phyloP scores from a whole-genome alignment of 2,113 vertebrate species.

The Malurus elegans region DNA sequence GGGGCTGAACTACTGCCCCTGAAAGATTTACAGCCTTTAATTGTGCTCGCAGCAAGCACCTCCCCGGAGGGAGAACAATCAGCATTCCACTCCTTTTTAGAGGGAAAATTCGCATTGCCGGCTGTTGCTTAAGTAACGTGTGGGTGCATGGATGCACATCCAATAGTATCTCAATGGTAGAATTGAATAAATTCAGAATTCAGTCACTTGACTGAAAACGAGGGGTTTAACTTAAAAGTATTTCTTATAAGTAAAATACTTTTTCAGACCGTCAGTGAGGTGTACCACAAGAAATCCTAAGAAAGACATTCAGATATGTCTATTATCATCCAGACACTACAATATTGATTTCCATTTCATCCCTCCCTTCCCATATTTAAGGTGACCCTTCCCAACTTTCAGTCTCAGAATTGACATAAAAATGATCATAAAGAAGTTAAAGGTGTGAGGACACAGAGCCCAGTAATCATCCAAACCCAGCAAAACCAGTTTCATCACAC shows the following conservation, averaged over 20 bases:
- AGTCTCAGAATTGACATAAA: not conserved
- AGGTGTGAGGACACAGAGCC: not conserved
- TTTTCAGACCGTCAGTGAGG: not conserved
- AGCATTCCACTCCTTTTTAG: not conserved
- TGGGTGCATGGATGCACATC: not conserved
- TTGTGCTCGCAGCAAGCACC: not conserved
- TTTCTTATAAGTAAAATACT: not conserved
- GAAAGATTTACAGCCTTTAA: not conserved
- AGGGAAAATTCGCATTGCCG: not conserved
- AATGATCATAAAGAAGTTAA: not conserved
- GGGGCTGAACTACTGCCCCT: not conserved
- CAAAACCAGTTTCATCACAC: not conserved
- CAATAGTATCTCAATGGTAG: rapidly evolving
- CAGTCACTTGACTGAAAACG: not conserved
- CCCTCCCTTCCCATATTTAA: not conserved
- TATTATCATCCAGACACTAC: not conserved
- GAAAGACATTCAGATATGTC: not conserved
- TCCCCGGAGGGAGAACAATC: not conserved
- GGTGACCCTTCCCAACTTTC: not conserved
- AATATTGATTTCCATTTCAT: not conserved
- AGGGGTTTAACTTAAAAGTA: not conserved
- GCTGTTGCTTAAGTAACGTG: not conserved
- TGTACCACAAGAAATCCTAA: not conserved
- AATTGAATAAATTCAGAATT: not conserved
- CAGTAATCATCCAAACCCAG: not conserved